phyloP scores from a whole-genome alignment of 35 echinoderm and acorn worm genomes.

The Lytechinus pictus region DNA sequence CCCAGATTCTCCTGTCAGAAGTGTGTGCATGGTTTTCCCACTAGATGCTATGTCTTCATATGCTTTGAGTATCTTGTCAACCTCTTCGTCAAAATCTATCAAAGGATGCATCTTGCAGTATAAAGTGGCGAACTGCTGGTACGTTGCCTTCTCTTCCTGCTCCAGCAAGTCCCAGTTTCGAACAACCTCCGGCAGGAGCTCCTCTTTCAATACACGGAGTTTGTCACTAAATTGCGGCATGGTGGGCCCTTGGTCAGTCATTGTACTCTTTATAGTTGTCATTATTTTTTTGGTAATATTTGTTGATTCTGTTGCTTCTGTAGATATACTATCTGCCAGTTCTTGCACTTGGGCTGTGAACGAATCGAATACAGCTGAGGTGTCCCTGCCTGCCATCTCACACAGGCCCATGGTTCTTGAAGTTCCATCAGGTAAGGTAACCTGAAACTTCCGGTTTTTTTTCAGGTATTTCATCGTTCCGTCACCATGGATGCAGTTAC shows the following conservation, averaged over 20 bases:
- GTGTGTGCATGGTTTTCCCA: conserved; percentile 53
- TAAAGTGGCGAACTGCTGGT: neutral
- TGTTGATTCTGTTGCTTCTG: neutral
- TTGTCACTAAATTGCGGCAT: neutral
- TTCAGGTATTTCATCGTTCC: conserved; percentile 74
- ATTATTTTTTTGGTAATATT: neutral
- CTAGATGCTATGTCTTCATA: conserved; percentile 55
- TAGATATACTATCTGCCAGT: neutral
- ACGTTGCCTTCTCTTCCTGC: neutral
- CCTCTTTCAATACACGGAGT: too few species aligned
- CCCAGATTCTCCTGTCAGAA: conserved; percentile 60
- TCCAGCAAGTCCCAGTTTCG: conserved; percentile 24
- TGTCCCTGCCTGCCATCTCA: conserved; percentile 45
- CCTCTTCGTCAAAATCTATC: conserved; percentile 67
- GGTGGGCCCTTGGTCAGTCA: conserved; percentile 57
- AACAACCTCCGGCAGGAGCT: conserved; percentile 5
- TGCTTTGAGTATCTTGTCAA: conserved; percentile 60
- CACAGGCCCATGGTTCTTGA: conserved; percentile 28
- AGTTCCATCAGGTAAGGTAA: conserved; percentile 66
- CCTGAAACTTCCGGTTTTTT: conserved; percentile 71
- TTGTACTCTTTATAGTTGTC: conserved; percentile 29
- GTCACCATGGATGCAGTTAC: conserved; percentile 67
- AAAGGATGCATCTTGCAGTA: conserved; percentile 76
- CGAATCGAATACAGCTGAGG: neutral
- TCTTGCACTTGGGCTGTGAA: conserved; percentile 48